phyloP scores from a whole-genome alignment of 2,888 invertebrate species.

The Hydriomena furcata region DNA sequence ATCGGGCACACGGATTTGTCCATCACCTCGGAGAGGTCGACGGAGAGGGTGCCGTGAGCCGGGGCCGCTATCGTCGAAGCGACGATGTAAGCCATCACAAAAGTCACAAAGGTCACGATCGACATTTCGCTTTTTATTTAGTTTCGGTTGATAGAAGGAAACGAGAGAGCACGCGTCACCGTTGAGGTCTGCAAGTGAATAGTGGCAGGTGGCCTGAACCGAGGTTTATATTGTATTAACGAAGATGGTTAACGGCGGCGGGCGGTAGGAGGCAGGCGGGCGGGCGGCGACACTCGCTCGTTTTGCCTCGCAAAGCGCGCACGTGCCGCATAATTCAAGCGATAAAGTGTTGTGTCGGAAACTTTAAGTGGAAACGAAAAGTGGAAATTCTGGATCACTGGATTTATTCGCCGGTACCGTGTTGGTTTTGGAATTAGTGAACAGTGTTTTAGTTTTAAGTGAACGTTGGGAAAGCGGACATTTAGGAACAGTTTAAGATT shows the following conservation, averaged over 20 bases:
- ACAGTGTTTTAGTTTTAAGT: slow-evolving; percentile 2
- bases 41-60: slow-evolving; percentile 37
- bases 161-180: slow-evolving; percentile 24
- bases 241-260: slow-evolving; percentile 3
- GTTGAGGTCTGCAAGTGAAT: slow-evolving; percentile 23
- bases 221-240: slow-evolving; percentile 19
- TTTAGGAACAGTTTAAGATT: background rate
- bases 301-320: slow-evolving; percentile 6
- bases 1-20: slow-evolving; percentile 72
- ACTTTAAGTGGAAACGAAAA: background rate
- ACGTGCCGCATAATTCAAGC: slow-evolving; percentile 6
- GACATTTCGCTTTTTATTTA: slow-evolving; percentile 9
- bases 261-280: slow-evolving; percentile 20
- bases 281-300: slow-evolving; percentile 8
- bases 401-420: background rate
- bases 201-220: slow-evolving; percentile 29
- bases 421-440: slow-evolving; percentile 4
- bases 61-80: slow-evolving; percentile 24
- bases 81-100: slow-evolving; percentile 33
- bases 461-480: background rate
- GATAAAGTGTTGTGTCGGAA: background rate
- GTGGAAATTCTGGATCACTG: background rate
- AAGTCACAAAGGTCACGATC: slow-evolving; percentile 29
- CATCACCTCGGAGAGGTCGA: slow-evolving; percentile 54
- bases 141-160: background rate